Evolutionary conservation across 2,113 vertebrate genomes (phyloP).

Genomic region (Lasiurus borealis): DNA sequence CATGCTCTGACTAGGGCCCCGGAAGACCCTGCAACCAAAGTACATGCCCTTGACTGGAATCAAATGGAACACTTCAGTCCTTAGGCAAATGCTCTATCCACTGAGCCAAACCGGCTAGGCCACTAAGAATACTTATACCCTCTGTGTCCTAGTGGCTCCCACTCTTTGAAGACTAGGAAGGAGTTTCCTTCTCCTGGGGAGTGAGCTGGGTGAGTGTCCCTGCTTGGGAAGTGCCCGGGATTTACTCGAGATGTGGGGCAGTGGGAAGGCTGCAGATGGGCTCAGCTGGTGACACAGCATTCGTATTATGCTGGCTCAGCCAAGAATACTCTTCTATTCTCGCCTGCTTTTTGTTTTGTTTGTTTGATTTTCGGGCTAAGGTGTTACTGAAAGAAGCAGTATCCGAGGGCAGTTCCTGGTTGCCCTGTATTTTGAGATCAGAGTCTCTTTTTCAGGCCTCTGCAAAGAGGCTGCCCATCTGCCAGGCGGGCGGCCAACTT

Average conservation of each 20-base stretch:
- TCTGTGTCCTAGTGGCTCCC: background rate
- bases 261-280: conserved; percentile 59
- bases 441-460: background rate
- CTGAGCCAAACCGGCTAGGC: no score
- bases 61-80: no score
- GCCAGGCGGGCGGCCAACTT: background rate
- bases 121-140: background rate
- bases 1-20: no score
- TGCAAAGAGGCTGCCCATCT: background rate
- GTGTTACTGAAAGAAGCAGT: conserved; percentile 63
- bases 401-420: conserved; percentile 37
- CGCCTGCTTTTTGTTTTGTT: conserved; percentile 73
- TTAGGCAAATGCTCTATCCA: no score
- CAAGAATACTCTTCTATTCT: conserved; percentile 81
- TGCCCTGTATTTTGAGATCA: conserved; percentile 7
- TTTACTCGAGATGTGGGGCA: conserved; percentile 54
- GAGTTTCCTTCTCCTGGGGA: background rate
- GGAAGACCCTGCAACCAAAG: no score
- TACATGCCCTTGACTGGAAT: no score
- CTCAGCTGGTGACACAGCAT: conserved; percentile 73
- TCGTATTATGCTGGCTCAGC: conserved; percentile 70
- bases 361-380: conserved; percentile 77
- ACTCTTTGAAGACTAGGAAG: background rate
- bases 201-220: conserved; percentile 14
- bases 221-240: background rate